Evolutionary conservation across 2,113 vertebrate species (phyloP).

Genomic region (Albula glossodonta): DNA sequence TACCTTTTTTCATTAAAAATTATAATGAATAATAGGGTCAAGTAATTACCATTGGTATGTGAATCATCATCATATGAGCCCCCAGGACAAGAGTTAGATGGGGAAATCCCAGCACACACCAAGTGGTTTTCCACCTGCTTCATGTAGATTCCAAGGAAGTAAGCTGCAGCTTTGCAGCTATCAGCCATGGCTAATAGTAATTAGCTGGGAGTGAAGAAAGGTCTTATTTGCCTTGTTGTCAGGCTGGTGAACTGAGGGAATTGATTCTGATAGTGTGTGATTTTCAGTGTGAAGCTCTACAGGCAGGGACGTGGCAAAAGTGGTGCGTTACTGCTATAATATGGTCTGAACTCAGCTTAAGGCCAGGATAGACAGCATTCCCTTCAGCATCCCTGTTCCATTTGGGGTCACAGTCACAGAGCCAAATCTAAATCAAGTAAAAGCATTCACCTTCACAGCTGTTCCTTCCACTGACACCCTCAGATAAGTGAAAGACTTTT

Average conservation of each 20-base stretch:
- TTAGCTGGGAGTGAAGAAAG: background rate
- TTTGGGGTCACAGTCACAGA: no score
- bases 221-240: background rate
- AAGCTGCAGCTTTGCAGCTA: background rate
- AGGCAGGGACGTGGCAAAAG: no score
- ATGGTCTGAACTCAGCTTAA: no score
- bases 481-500: background rate
- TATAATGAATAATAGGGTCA: background rate
- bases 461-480: no score
- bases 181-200: background rate
- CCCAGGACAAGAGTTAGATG: background rate
- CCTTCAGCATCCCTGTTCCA: no score
- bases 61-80: background rate
- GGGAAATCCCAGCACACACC: background rate
- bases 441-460: no score
- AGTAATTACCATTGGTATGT: no score
- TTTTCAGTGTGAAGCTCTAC: background rate
- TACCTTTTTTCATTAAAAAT: background rate
- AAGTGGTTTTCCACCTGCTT: background rate
- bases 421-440: no score
- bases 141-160: background rate
- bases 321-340: no score
- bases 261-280: background rate
- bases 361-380: no score
- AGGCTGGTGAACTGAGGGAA: background rate